These are phyloP conservation scores for Ictidomys tridecemlineatus DNA, from an alignment of 2,113 vertebrate genomes.

Conservation along the genomic window DNA sequence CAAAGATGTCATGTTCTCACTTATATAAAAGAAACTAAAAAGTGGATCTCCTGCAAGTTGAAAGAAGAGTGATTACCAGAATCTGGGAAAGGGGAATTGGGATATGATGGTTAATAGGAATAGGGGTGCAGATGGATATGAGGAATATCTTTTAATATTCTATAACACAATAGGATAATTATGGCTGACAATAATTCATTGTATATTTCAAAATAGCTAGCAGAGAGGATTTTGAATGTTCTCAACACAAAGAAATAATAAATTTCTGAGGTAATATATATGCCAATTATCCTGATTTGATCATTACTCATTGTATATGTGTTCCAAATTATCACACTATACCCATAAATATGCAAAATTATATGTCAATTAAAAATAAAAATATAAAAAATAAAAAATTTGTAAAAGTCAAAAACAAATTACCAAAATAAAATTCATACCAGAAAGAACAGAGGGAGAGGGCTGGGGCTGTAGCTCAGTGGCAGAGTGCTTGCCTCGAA, in stretches of 20 bases:
- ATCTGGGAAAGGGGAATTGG: not conserved
- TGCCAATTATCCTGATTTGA: not conserved
- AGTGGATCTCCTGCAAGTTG: not conserved
- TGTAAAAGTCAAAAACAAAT: not conserved
- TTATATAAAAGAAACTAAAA: not conserved
- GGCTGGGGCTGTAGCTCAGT: no score
- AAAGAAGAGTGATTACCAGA: not conserved
- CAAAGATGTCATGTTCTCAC: not conserved
- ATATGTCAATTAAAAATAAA: not conserved
- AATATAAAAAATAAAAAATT: not conserved
- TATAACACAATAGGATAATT: not conserved
- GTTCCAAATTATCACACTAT: not conserved
- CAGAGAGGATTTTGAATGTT: not conserved
- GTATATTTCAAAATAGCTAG: slow-evolving; percentile 17
- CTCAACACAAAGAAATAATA: not conserved
- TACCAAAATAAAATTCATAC: slow-evolving; percentile 23
- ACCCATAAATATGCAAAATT: not conserved
- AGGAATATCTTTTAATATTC: not conserved
- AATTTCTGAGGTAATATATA: not conserved
- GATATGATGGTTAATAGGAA: not conserved
- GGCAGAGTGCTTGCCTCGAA: no score
- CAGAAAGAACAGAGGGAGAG: not conserved
- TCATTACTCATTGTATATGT: not conserved
- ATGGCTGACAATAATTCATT: not conserved
- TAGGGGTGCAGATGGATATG: not conserved